These are phyloP conservation scores for Drosophila ogumai DNA, from an alignment of 1,140 invertebrate species.

Conservation along the genomic window DNA sequence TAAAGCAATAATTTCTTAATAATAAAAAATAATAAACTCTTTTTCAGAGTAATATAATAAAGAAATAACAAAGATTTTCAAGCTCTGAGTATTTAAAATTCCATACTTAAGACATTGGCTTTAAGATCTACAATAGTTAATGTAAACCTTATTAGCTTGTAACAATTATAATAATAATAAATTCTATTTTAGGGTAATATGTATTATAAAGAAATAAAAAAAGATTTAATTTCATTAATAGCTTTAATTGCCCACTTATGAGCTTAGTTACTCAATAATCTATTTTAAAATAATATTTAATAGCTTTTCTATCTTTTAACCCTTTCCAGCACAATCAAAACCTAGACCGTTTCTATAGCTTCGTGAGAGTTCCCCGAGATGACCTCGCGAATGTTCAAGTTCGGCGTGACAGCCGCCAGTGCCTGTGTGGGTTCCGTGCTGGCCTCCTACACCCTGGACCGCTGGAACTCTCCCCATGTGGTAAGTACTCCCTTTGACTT, in stretches of 20 bases:
- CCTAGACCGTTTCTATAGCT: constrained; percentile 24
- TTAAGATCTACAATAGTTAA: not conserved
- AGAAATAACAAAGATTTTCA: not conserved
- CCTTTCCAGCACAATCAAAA: constrained; percentile 28
- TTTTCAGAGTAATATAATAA: not conserved
- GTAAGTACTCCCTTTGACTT: constrained; percentile 25
- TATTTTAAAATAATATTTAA: not conserved
- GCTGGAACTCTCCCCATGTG: constrained; percentile 75
- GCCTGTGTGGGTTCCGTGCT: constrained; percentile 73
- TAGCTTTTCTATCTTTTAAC: not conserved
- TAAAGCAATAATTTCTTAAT: too few species aligned
- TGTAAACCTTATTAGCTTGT: too few species aligned
- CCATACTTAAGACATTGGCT: not conserved
- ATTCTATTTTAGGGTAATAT: too few species aligned
- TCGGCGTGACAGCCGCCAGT: constrained; percentile 78
- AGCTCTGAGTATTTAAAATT: not conserved
- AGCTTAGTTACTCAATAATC: too few species aligned
- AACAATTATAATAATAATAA: too few species aligned
- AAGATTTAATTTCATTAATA: too few species aligned
- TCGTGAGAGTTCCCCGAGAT: constrained; percentile 54
- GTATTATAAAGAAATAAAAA: too few species aligned
- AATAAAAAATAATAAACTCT: not conserved
- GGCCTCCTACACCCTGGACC: constrained; percentile 74
- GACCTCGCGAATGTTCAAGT: constrained; percentile 81
- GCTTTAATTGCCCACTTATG: too few species aligned